phyloP scores from a whole-genome alignment of 1,140 invertebrate species.

The Sminthurides bifidus region DNA sequence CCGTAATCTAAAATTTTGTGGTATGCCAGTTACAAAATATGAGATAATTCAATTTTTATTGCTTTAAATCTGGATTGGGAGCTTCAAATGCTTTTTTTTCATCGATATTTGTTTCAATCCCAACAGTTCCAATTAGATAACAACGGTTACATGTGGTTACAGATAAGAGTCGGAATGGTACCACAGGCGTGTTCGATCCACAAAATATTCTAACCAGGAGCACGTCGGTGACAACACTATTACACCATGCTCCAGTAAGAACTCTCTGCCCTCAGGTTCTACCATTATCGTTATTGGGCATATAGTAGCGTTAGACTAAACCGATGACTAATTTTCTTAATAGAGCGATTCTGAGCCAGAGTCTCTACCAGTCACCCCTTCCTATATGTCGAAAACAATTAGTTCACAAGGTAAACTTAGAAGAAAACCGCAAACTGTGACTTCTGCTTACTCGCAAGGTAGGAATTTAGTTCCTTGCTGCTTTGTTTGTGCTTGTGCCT shows the following conservation, averaged over 20 bases:
- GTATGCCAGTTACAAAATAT: too few species aligned
- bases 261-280: too few species aligned
- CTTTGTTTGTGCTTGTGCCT: not conserved
- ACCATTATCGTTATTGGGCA: too few species aligned
- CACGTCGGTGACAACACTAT: conserved; percentile 24
- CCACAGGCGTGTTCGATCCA: conserved; percentile 24
- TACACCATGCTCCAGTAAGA: conserved; percentile 12
- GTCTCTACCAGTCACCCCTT: conserved; percentile 26
- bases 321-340: conserved; percentile 1
- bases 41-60: too few species aligned
- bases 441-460: conserved; percentile 30
- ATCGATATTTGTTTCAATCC: too few species aligned
- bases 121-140: too few species aligned
- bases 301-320: too few species aligned
- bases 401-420: conserved; percentile 22
- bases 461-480: not conserved
- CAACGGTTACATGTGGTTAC: too few species aligned
- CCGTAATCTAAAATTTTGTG: too few species aligned
- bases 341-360: conserved; percentile 31
- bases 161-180: conserved; percentile 18
- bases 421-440: conserved; percentile 23
- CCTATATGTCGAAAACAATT: conserved; percentile 32
- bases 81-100: not conserved
- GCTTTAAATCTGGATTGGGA: too few species aligned
- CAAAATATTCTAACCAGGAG: conserved; percentile 24